These are phyloP conservation scores for Arbacia lixula DNA, from an alignment of 53 echinoderm and acorn worm genomes.

Conservation along the genomic window DNA sequence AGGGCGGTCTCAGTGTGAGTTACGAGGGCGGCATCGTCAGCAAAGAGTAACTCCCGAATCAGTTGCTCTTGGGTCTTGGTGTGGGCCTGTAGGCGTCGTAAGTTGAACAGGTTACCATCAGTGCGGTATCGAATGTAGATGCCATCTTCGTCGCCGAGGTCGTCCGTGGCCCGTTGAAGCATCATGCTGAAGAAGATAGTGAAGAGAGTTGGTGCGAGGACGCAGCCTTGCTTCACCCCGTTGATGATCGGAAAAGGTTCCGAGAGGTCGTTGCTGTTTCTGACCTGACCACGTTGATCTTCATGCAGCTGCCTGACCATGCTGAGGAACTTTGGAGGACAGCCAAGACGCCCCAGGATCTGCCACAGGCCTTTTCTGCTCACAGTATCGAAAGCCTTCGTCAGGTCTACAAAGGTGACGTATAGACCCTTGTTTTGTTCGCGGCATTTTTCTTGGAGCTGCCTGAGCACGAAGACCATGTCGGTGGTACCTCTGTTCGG, in stretches of 20 bases:
- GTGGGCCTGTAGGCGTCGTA: too few species aligned
- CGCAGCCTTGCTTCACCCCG: constrained; percentile 73
- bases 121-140: too few species aligned
- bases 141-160: too few species aligned
- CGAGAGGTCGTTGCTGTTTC: constrained; percentile 1
- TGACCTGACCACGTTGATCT: constrained; percentile 51
- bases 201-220: too few species aligned
- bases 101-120: too few species aligned
- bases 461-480: constrained; percentile 50
- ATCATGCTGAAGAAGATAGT: too few species aligned
- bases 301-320: constrained; percentile 62
- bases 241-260: constrained; percentile 51
- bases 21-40: too few species aligned
- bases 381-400: constrained; percentile 56
- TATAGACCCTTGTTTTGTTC: constrained; percentile 54
- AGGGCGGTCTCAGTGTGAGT: too few species aligned
- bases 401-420: constrained; percentile 32
- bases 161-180: too few species aligned
- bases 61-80: too few species aligned
- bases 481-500: constrained; percentile 45
- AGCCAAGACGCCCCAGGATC: constrained; percentile 57
- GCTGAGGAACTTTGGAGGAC: constrained; percentile 58
- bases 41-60: too few species aligned
- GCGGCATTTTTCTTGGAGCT: constrained; percentile 63
- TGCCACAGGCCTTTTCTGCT: constrained; percentile 44